phyloP scores from a whole-genome alignment of 2,113 vertebrate species.

The Odocoileus virginianus region DNA sequence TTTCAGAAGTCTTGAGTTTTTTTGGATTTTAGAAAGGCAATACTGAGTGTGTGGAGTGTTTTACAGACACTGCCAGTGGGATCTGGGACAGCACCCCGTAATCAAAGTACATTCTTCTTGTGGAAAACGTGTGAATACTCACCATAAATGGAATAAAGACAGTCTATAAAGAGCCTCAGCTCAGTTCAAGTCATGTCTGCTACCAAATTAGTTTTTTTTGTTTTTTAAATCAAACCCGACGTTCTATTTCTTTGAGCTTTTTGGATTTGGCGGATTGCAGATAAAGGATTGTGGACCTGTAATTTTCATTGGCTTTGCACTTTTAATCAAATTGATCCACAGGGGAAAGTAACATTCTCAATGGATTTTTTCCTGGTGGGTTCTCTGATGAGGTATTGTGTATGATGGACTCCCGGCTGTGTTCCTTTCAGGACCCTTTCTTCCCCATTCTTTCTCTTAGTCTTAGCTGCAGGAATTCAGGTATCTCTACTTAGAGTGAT shows the following conservation, averaged over 20 bases:
- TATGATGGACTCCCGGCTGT: not conserved
- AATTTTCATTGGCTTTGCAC: conserved; percentile 23
- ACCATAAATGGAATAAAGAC: not conserved
- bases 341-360: not conserved
- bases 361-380: not conserved
- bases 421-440: not conserved
- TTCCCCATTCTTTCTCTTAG: not conserved
- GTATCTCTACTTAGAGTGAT: conserved; percentile 10
- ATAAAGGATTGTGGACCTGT: conserved; percentile 14
- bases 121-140: not conserved
- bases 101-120: conserved; percentile 29
- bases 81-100: not conserved
- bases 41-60: not conserved
- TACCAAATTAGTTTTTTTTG: not conserved
- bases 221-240: not conserved
- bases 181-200: not conserved
- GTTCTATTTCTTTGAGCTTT: not conserved
- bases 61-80: not conserved
- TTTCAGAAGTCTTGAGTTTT: conserved; percentile 25
- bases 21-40: not conserved
- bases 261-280: not conserved
- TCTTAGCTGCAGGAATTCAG: not conserved
- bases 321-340: conserved; percentile 45
- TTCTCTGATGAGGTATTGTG: conserved; percentile 27
- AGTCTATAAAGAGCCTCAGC: not conserved